Percentiles rank a stretch among this genome's conserved stretches.
These are phyloP conservation scores for Orius laevigatus DNA, from an alignment of 1,140 invertebrate genomes.

Conservation along the genomic window DNA sequence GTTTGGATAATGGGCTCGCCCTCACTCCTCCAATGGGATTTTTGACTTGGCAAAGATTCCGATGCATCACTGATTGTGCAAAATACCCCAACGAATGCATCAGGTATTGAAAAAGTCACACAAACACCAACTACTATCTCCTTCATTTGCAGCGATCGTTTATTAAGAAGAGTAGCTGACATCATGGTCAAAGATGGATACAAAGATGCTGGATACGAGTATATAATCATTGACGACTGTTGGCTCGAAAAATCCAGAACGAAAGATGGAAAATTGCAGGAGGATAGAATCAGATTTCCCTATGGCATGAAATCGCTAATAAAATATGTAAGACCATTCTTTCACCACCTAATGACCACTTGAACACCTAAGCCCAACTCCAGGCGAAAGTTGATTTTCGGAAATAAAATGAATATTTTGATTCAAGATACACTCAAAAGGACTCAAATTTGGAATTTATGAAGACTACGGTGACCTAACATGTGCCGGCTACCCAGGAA, in stretches of 20 bases:
- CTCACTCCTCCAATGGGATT: conserved; percentile 59
- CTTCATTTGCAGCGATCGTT: conserved; percentile 31
- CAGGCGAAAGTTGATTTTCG: not conserved
- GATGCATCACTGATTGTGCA: conserved; percentile 50
- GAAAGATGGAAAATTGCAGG: conserved; percentile 29
- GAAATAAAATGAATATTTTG: not conserved
- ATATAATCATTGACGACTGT: conserved; percentile 44
- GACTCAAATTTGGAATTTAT: conserved; percentile 93
- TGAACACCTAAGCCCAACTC: not conserved
- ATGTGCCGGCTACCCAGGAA: conserved; percentile 88
- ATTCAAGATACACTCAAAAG: conserved; percentile 73
- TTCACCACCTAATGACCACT: not conserved
- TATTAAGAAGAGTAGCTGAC: conserved; percentile 38
- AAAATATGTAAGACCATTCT: conserved; percentile 35
- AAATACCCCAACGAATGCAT: conserved; percentile 51
- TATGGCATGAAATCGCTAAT: conserved; percentile 38
- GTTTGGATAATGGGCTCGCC: conserved; percentile 39
- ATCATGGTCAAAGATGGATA: conserved; percentile 37
- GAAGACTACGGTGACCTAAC: conserved; percentile 92
- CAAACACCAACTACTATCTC: not conserved
- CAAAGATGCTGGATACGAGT: conserved; percentile 36
- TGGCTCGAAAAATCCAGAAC: conserved; percentile 36
- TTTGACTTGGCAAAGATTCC: conserved; percentile 56
- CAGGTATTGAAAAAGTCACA: conserved; percentile 27
- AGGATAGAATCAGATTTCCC: conserved; percentile 39